Conservation (phyloP, 30 jellyfish, hydroid and myxozoan genomes). For the Turritopsis rubra region DNA sequence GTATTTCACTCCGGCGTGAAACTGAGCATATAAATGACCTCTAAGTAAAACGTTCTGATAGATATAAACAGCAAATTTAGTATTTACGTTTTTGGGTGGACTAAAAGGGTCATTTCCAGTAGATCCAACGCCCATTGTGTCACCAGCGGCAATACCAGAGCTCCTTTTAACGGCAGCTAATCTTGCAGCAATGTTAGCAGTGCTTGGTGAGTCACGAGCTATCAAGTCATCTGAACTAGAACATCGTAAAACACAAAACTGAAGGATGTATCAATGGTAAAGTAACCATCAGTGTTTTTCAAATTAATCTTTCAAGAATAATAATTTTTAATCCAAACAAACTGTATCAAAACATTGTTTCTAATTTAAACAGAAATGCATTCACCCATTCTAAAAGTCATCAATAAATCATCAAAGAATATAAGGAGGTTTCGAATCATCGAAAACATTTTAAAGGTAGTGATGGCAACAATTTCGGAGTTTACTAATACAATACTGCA, state of each 20-base stretch:
- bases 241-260: background rate
- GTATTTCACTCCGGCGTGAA: too few relatives aligned
- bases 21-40: too few relatives aligned
- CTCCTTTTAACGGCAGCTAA: constrained; percentile 3
- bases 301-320: background rate
- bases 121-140: background rate
- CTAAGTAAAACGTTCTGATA: background rate
- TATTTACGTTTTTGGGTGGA: background rate
- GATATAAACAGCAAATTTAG: background rate
- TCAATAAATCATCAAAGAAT: background rate
- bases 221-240: constrained; percentile 9
- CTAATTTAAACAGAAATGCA: background rate
- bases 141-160: constrained; percentile 15
- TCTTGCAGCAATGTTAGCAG: constrained; percentile 7
- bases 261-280: background rate
- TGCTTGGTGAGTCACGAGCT: constrained; percentile 11
- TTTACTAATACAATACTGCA: too few relatives aligned
- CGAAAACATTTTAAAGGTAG: background rate
- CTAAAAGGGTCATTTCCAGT: background rate
- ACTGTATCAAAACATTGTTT: background rate
- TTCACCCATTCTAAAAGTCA: background rate
- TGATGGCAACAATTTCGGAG: background rate
- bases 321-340: background rate
- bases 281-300: background rate
- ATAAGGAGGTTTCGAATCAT: background rate